A percentile compares a stretch with the other conserved stretches of the same genome.
These are phyloP conservation scores for Saguinus imperator DNA, from an alignment of 2,113 vertebrate genomes.

Conservation along the genomic window DNA sequence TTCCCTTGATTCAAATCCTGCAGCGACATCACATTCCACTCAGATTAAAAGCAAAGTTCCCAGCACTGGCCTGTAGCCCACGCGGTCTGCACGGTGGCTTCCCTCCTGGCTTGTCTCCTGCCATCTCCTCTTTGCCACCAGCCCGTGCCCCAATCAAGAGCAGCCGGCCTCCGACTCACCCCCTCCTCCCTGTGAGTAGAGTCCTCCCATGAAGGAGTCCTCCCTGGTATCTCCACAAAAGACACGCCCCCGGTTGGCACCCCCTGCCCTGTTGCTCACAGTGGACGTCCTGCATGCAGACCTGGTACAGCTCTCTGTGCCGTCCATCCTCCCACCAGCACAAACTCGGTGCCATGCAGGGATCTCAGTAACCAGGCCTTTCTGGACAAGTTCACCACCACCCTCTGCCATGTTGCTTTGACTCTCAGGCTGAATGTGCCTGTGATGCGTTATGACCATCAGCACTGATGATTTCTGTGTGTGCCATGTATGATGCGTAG, in stretches of 20 bases:
- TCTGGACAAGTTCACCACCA: too few species aligned
- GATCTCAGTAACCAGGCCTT: too few species aligned
- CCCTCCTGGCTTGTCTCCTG: too few species aligned
- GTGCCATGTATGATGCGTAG: not conserved
- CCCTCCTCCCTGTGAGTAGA: not conserved
- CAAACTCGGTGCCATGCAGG: not conserved
- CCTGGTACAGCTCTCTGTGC: not conserved
- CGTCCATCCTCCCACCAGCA: too few species aligned
- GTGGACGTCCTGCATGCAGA: not conserved
- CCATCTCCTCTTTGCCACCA: not conserved
- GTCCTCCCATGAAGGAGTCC: not conserved
- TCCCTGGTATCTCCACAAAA: not conserved
- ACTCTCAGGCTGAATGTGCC: not conserved
- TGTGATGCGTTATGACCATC: accelerated
- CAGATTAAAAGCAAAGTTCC: not conserved
- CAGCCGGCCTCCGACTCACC: not conserved
- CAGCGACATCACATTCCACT: not conserved
- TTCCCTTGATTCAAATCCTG: not conserved
- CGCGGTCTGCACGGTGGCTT: accelerated
- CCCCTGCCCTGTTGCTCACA: not conserved
- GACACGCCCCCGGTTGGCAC: accelerated
- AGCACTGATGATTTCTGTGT: not conserved
- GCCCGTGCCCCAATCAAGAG: not conserved
- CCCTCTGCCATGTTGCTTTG: not conserved
- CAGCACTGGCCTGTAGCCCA: too few species aligned